These are phyloP conservation scores for Xylota sylvarum DNA, from an alignment of 2,888 invertebrate species.

Conservation along the genomic window DNA sequence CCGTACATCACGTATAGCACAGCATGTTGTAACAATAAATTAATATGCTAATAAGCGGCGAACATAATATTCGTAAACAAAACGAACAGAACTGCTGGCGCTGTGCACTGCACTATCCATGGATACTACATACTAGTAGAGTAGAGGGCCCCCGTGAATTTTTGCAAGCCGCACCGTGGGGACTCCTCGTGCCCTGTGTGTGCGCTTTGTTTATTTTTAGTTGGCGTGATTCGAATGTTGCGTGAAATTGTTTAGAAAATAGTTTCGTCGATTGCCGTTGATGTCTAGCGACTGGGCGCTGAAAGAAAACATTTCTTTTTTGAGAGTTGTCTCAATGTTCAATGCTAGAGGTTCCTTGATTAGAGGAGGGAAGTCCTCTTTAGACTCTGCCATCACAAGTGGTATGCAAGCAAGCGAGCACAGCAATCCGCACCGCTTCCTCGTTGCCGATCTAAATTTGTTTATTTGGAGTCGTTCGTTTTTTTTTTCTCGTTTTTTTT, in stretches of 20 bases:
- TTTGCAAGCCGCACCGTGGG: constrained; percentile 6
- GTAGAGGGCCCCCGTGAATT: neutral
- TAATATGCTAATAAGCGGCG: constrained; percentile 65
- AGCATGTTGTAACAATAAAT: constrained; percentile 52
- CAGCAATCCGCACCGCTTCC: constrained; percentile 29
- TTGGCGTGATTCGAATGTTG: constrained; percentile 49
- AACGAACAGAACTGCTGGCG: constrained; percentile 37
- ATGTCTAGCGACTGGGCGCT: constrained; percentile 46
- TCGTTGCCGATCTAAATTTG: constrained; percentile 43
- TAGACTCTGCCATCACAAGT: constrained; percentile 2
- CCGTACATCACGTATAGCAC: constrained; percentile 32
- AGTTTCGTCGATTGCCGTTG: constrained; percentile 44
- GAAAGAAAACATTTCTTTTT: constrained; percentile 45
- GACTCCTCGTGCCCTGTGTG: constrained; percentile 1
- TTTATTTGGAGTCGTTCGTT: constrained; percentile 25
- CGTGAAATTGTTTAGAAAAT: constrained; percentile 72
- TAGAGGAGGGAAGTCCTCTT: constrained; percentile 10
- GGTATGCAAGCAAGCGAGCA: constrained; percentile 5
- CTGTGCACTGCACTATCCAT: constrained; percentile 14
- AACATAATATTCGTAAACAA: constrained; percentile 22
- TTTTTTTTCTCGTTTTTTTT: constrained; percentile 9
- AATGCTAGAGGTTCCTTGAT: constrained; percentile 39
- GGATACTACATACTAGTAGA: neutral
- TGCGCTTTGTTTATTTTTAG: constrained; percentile 54
- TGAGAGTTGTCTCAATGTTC: constrained; percentile 35